phyloP scores from a whole-genome alignment of 2,797 vertebrate genomes.

The Hoplostethus atlanticus region DNA sequence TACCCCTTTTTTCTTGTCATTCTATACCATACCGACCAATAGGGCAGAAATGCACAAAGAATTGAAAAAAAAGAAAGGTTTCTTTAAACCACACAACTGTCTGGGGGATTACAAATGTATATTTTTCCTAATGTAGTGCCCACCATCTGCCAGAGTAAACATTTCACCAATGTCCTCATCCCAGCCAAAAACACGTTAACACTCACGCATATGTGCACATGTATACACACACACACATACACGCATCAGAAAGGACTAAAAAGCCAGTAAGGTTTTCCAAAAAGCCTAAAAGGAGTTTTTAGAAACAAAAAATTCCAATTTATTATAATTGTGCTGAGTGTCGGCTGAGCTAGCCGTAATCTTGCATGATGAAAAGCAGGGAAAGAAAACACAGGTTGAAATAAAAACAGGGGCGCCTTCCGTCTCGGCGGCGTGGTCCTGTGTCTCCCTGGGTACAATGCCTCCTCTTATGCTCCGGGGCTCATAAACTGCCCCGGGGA shows the following conservation, averaged over 20 bases:
- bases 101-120: slow-evolving; percentile 25
- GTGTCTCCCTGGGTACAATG: neutral
- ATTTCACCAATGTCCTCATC: slow-evolving; percentile 1
- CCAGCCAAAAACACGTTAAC: slow-evolving; percentile 3
- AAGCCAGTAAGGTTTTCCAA: slow-evolving; percentile 3
- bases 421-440: neutral
- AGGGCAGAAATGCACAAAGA: too few relatives aligned
- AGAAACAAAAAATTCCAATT: neutral
- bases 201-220: neutral
- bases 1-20: slow-evolving; percentile 15
- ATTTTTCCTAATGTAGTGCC: slow-evolving; percentile 23
- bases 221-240: neutral
- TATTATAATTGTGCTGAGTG: neutral
- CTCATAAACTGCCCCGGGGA: slow-evolving; percentile 4
- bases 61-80: neutral
- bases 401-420: neutral
- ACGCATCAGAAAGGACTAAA: neutral
- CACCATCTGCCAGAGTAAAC: slow-evolving; percentile 8
- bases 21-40: neutral
- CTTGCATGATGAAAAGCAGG: slow-evolving; percentile 10
- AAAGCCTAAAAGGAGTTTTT: neutral
- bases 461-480: neutral
- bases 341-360: neutral
- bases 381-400: neutral
- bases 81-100: slow-evolving; percentile 11